Evolutionary conservation across 2,113 vertebrate genomes (phyloP), one percentile per base, ranked within the genome.

Genomic region (Pterocles burchelli): DNA sequence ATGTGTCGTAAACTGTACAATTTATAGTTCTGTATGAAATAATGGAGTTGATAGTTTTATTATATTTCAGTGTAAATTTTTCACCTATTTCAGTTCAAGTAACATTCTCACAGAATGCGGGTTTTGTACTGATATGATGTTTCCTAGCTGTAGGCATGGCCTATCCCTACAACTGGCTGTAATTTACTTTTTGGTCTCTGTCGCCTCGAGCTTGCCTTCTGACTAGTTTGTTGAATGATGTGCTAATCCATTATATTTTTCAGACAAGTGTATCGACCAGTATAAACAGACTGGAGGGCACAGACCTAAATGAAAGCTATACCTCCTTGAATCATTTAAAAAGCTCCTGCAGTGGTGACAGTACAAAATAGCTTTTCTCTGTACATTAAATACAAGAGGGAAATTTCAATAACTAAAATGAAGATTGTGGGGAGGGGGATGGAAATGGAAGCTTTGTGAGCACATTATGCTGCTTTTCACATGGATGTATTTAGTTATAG

Each of bases 241-340:
- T 99, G 98, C 98, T 99, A 99, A 99, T 99, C 98, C 98, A 99
- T 99, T 99, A 98, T 99, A 98, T 98, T 98, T 99, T 98, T 99
- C 98, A 99, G 99, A 99, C 98, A 99, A 99, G 98, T 99, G 98
- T 99, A 99, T 99, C 98, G 98, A 99, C 98, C 98, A 98, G 98
- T 98, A 98, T 99, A 99, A 99, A 99, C 98, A 99, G 98, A 99
- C 98, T 98, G 98, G 98, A 98, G 98, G 98, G 99, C 99, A 99
- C 98, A 98, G 98, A 98, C 98, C 98, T 98, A 99, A 99, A 99
- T 99, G 98, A 99, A 99, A 99, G 98, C 98, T 97, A 96, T 98
- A 98, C 98, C 98, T 98, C 98, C 98, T 97, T 98, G 98, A 98
- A 98, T 99, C 98, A 99, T 98, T 99, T 98, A 98, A 98, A 98